Evolutionary conservation across 37 sponge, comb jelly and placozoan species (phyloP).

Genomic region (Crambe crambe): DNA sequence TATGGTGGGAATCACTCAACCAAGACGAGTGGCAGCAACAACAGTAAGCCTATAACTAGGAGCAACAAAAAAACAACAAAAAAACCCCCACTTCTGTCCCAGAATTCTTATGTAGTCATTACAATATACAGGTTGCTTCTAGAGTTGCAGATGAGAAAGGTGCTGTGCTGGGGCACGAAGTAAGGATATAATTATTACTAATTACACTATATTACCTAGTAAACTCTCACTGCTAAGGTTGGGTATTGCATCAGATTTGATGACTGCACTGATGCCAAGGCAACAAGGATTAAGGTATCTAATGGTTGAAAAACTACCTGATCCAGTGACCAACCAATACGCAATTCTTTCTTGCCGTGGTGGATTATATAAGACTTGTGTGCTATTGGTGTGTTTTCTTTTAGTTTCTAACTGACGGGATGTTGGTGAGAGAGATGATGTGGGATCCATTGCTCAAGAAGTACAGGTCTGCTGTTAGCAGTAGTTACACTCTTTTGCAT

Average conservation of each 20-base stretch:
- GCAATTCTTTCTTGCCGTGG: no score
- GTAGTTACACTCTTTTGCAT: no score
- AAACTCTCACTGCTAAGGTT: conserved; percentile 38
- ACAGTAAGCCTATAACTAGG: conserved; percentile 56
- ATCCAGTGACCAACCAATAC: no score
- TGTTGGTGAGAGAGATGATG: conserved; percentile 96
- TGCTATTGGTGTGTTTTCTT: conserved; percentile 1
- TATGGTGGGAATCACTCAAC: conserved; percentile 88
- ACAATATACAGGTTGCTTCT: conserved; percentile 67
- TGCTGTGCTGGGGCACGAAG: conserved; percentile 74
- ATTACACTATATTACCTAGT: not conserved
- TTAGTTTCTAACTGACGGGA: conserved; percentile 93
- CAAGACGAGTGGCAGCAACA: conserved; percentile 84
- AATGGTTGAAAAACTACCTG: no score
- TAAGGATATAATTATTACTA: not conserved
- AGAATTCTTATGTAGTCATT: no score
- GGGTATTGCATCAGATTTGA: conserved; percentile 93
- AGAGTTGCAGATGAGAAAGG: conserved; percentile 92
- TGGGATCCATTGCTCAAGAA: conserved; percentile 88
- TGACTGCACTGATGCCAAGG: conserved; percentile 63
- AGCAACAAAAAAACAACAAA: no score
- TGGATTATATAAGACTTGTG: no score
- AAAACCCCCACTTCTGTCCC: no score
- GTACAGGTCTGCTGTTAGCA: no score
- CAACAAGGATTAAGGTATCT: conserved; percentile 84